Evolutionary conservation across 2,797 vertebrate species (phyloP).

Genomic region (Anguilla anguilla): DNA sequence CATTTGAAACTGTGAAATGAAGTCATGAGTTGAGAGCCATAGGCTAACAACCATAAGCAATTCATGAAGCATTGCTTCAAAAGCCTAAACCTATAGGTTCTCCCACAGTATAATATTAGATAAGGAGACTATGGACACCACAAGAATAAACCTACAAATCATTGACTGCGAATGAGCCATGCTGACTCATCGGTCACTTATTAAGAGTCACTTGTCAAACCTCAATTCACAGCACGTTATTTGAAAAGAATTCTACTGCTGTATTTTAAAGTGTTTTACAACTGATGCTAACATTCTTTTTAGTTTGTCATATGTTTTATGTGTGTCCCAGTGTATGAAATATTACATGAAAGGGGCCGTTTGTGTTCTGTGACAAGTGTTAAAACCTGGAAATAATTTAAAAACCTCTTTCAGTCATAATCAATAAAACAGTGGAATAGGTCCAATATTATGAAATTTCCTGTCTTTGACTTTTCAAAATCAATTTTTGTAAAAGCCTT

Average conservation of each 20-base stretch:
- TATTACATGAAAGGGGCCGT: background rate
- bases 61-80: constrained; percentile 6
- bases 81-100: background rate
- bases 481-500: background rate
- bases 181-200: background rate
- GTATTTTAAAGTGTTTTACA: background rate
- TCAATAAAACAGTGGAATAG: background rate
- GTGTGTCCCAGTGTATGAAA: background rate
- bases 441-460: background rate
- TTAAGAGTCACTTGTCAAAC: background rate
- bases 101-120: background rate
- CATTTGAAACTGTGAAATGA: background rate
- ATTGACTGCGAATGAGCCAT: background rate
- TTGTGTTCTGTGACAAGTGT: background rate
- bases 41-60: background rate
- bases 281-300: background rate
- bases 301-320: background rate
- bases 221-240: background rate
- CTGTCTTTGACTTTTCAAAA: background rate
- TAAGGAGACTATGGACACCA: background rate
- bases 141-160: background rate
- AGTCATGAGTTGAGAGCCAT: background rate
- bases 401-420: background rate
- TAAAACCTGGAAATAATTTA: background rate
- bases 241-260: background rate